phyloP scores from a whole-genome alignment of 2,797 vertebrate species.

The Craterocephalus amniculus region DNA sequence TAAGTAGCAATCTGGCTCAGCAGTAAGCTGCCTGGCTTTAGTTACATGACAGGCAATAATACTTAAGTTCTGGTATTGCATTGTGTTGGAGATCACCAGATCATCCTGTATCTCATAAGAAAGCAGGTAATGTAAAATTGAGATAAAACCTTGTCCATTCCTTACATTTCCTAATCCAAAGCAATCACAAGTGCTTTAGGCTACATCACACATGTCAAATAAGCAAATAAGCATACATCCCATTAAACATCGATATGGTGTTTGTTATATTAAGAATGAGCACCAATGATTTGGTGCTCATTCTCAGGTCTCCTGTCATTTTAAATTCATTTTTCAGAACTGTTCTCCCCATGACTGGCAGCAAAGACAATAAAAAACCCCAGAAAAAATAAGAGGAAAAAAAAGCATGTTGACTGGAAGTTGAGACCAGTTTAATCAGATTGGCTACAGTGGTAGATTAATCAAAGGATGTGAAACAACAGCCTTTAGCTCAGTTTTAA shows the following conservation, averaged over 20 bases:
- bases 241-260: too few species aligned
- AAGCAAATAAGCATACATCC: too few species aligned
- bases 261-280: too few species aligned
- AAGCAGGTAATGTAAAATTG: neutral
- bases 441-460: neutral
- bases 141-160: too few species aligned
- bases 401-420: too few species aligned
- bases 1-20: conserved; percentile 57
- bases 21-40: conserved; percentile 34
- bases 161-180: neutral
- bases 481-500: neutral
- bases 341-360: too few species aligned
- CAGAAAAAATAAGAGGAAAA: too few species aligned
- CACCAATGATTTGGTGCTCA: too few species aligned
- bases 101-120: conserved; percentile 8
- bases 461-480: neutral
- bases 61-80: conserved; percentile 20
- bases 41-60: conserved; percentile 27
- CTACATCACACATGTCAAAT: neutral
- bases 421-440: neutral
- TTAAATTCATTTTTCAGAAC: too few species aligned
- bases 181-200: too few species aligned
- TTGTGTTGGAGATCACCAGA: neutral
- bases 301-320: too few species aligned
- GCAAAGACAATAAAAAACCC: too few species aligned